Evolutionary conservation across 92 coral and sea anemone genomes (phyloP).

Genomic region (Epizoanthus illoricatus): DNA sequence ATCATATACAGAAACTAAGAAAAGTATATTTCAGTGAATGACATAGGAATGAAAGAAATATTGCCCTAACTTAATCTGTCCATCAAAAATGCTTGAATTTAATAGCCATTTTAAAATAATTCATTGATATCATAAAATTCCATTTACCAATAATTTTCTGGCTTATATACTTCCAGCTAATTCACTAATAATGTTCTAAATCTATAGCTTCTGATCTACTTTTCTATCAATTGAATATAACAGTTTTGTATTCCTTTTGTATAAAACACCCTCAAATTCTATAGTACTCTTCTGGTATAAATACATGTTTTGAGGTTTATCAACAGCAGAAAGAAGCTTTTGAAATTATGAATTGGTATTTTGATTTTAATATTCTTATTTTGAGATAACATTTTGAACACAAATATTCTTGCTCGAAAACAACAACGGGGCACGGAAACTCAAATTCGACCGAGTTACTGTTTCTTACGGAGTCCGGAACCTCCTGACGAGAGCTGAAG

Average conservation of each 20-base stretch:
- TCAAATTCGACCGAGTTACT: conserved; percentile 3
- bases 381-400: neutral
- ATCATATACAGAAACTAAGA: no score
- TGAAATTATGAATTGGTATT: neutral
- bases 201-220: no score
- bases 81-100: neutral
- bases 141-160: neutral
- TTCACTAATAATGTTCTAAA: no score
- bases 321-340: neutral
- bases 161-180: neutral
- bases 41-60: no score
- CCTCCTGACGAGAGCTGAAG: conserved; percentile 33
- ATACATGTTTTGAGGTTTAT: neutral
- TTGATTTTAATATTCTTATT: neutral
- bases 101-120: conserved; percentile 11
- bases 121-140: neutral
- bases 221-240: no score
- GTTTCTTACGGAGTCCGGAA: conserved; percentile 12
- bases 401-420: neutral
- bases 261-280: neutral
- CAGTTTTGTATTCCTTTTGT: no score
- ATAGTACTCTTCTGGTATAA: neutral
- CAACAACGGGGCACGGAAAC: neutral
- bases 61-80: neutral
- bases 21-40: no score